Percentiles rank a stretch among this genome's conserved stretches.
Conservation (phyloP, 1,140 invertebrate genomes). For the Diachasmimorpha longicaudata region DNA sequence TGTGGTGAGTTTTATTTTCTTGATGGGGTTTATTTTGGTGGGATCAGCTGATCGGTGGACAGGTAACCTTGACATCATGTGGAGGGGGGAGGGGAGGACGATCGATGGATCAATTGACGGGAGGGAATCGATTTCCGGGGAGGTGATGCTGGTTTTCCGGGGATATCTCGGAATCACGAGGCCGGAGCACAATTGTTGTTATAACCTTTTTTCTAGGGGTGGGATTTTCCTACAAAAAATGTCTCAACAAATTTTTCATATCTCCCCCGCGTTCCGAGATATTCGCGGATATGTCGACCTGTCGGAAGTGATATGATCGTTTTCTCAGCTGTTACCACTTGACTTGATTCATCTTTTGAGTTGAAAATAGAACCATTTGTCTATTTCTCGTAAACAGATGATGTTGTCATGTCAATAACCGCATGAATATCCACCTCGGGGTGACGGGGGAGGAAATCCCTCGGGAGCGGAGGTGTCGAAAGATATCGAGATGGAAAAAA, state of each 20-base stretch:
- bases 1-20: conserved; percentile 38
- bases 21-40: not conserved
- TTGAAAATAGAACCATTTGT: not conserved
- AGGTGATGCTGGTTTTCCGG: not conserved
- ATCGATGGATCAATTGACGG: not conserved
- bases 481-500: not conserved
- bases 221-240: not conserved
- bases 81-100: not conserved
- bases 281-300: not conserved
- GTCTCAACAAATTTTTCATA: not conserved
- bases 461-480: not conserved
- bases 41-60: not conserved
- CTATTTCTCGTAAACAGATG: not conserved
- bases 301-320: not conserved
- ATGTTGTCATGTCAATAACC: not conserved
- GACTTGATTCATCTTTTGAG: not conserved
- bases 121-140: too few relatives aligned
- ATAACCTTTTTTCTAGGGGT: not conserved
- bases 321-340: not conserved
- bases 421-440: not conserved
- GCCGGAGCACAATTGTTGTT: not conserved
- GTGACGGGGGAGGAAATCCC: not conserved
- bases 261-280: not conserved
- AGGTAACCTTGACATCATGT: not conserved
- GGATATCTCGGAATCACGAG: not conserved